phyloP scores from a whole-genome alignment of 2,113 vertebrate genomes.

The Isichthys henryi region DNA sequence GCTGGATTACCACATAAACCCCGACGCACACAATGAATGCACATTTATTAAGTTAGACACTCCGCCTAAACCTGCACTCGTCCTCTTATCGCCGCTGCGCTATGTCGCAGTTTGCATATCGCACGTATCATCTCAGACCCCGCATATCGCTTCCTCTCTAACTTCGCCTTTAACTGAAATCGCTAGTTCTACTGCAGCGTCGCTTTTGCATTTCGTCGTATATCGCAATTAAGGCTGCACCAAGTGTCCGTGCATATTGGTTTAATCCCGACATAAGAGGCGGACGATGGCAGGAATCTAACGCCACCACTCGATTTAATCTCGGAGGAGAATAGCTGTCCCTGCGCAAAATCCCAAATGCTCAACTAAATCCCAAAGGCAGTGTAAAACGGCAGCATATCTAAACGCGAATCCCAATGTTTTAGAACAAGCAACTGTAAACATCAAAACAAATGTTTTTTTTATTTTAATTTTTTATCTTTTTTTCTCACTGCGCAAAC shows the following conservation, averaged over 20 bases:
- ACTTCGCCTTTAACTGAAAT: background rate
- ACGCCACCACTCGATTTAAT: background rate
- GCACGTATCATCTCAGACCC: slow-evolving; percentile 20
- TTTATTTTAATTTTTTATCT: background rate
- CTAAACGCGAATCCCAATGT: background rate
- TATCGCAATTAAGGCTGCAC: no score
- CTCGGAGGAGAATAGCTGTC: slow-evolving; percentile 1
- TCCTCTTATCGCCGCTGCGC: slow-evolving; percentile 28
- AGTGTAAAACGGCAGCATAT: background rate
- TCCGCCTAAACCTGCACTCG: background rate
- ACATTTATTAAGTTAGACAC: slow-evolving; percentile 33
- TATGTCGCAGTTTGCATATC: slow-evolving; percentile 56
- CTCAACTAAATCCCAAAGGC: slow-evolving; percentile 17
- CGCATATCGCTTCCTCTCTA: background rate
- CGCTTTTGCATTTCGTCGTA: background rate
- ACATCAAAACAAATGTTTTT: background rate
- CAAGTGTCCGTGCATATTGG: background rate
- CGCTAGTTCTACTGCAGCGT: background rate
- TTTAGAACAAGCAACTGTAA: background rate
- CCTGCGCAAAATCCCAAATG: slow-evolving; percentile 24
- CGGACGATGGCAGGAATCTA: background rate
- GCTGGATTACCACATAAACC: slow-evolving; percentile 44
- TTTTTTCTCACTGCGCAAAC: background rate
- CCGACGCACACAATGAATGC: slow-evolving; percentile 36
- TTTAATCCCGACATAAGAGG: background rate